Evolutionary conservation across 1,140 invertebrate genomes (phyloP), one percentile per base, ranked within the genome.

Genomic region (Stenopsyche tienmushanensis): DNA sequence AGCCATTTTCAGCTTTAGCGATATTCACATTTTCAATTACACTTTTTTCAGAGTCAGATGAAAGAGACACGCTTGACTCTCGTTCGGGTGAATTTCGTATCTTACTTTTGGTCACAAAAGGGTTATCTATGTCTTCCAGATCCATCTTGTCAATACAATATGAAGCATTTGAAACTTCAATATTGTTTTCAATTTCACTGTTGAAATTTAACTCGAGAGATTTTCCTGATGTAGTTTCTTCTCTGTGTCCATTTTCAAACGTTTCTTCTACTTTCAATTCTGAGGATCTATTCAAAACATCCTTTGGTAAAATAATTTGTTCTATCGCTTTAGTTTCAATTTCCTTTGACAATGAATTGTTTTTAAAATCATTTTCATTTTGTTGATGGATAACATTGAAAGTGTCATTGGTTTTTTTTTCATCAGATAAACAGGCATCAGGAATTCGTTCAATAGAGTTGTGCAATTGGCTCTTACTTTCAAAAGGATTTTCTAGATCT

Each of bases 371-470:
- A n/a, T n/a, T n/a, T n/a, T n/a, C n/a, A n/a, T n/a, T n/a, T n/a
- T n/a, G n/a, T n/a, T n/a, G n/a, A n/a, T n/a, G n/a, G n/a, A n/a
- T n/a, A n/a, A n/a, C n/a, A n/a, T n/a, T n/a, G n/a, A n/a, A n/a
- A n/a, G n/a, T n/a, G n/a, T n/a, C n/a, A n/a, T n/a, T n/a, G n/a
- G n/a, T n/a, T n/a, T n/a, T n/a, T n/a, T n/a, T n/a, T n/a, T n/a
- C n/a, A n/a, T n/a, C n/a, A n/a, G n/a, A n/a, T n/a, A n/a, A n/a
- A n/a, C n/a, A n/a, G n/a, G n/a, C n/a, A n/a, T n/a, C n/a, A n/a
- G n/a, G n/a, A n/a, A n/a, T n/a, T n/a, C n/a, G n/a, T 42, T 60
- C 57, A 15, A 15, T 7, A 25, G 57, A 60, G 18, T 60, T 60
- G 2, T 34, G 10, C n/a, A 60, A 10, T 47, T 60, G 45, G 1